Base-by-base conservation (phyloP, 1,140 invertebrate genomes). In the Stegodyphus mimosarum region DNA sequence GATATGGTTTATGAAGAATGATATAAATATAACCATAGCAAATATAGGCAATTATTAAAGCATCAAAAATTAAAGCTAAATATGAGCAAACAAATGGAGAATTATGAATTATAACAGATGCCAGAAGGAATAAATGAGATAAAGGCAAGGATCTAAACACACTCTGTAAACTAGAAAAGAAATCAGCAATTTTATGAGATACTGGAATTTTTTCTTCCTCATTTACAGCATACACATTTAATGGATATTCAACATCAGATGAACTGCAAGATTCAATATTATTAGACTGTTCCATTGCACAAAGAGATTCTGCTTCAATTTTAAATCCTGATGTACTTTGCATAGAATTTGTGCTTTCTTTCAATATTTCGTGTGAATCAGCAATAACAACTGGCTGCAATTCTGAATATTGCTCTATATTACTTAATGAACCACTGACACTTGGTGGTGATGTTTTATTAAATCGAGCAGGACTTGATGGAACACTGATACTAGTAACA, bases 51-150 rank as follows among this genome's bases (percentile, higher is more conserved):
- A 72, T n/a, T 49, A 81, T 72, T n/a, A 81, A 48, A 15, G 49
- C 52, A 72, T 81, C 78, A 63, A 81, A 81, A 71, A 81, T 72
- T 9, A 51, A 72, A 60, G 48, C 48, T 51, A 81, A 81, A 63
- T 72, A 81, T 60, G 18, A 63, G n/a, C 67, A 81, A 48, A 72
- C 7, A 13, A 67, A 7, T 51, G 17, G 10, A 18, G 64, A 81
- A 50, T 81, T 81, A 18, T 81, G 78, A 49, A 81, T 50, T 49
- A 72, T 51, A 51, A 81, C 72, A 50, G 78, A 81, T 10, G 52
- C 6, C 2, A 81, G 50, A 7, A 81, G 50, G 50, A 81, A 17
- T 17, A 55, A 15, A 17, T 81, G 78, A 33, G 67, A 18, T 72
- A 81, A 63, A 72, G 69, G 55, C 15, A 81, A 18, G 7, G 18